phyloP scores from a whole-genome alignment of 2,888 invertebrate species.

The Netelia inedita region DNA sequence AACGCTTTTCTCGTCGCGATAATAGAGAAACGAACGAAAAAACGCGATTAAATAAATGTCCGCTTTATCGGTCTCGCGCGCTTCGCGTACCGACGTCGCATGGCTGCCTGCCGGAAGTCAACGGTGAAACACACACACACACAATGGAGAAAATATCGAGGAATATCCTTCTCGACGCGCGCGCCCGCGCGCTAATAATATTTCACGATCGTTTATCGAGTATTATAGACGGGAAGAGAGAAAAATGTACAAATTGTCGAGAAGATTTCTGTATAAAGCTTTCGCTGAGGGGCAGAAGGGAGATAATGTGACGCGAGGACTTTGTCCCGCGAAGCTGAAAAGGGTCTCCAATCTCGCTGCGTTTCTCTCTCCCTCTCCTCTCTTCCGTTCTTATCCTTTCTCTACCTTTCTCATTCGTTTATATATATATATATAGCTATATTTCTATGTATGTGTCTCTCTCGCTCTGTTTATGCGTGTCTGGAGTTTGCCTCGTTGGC shows the following conservation, averaged over 20 bases:
- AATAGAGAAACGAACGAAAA: too few species aligned
- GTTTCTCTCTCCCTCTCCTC: neutral
- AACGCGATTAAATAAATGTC: constrained; percentile 26
- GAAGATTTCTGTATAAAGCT: constrained; percentile 49
- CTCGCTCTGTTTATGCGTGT: neutral
- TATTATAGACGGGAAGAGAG: constrained; percentile 14
- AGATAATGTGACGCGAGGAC: constrained; percentile 39
- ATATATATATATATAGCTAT: neutral
- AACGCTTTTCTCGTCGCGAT: neutral
- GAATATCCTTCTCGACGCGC: constrained; percentile 5
- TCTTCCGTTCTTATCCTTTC: neutral
- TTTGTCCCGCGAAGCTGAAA: constrained; percentile 34
- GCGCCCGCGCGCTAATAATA: constrained; percentile 49
- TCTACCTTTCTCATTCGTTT: neutral
- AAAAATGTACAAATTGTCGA: constrained; percentile 54
- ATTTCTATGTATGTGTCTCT: neutral
- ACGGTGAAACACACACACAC: constrained; percentile 16
- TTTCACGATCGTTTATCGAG: constrained; percentile 60
- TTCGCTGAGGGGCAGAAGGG: neutral
- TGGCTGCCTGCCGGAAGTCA: constrained; percentile 59
- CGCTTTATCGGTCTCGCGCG: constrained; percentile 25
- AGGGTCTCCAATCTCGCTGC: constrained; percentile 51
- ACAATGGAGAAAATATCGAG: constrained; percentile 47
- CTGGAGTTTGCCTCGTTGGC: constrained; percentile 46
- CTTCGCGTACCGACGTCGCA: constrained; percentile 29